Evolutionary conservation across 2,797 vertebrate species (phyloP), one percentile per base, ranked within the genome.

Genomic region (Myiotriccus ornatus): DNA sequence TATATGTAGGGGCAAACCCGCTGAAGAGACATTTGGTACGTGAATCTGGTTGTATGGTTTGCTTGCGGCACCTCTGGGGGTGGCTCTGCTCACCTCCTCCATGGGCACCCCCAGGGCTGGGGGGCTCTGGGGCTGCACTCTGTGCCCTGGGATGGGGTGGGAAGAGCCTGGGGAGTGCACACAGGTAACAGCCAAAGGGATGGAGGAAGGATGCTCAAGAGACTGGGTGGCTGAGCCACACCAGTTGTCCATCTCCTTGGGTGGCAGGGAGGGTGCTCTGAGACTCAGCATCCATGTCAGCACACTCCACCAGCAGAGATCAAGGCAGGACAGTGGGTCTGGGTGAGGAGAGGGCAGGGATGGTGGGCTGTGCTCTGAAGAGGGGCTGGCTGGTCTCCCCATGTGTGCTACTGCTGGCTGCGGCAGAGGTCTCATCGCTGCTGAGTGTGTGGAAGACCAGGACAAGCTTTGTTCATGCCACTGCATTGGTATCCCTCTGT

Each of bases 251-350:
- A 1, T 35, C 53, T 23, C 44, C 24, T 30, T 9, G 10, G 32
- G 9, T n/a, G 55, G 20, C 20, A 44, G 25, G 12, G 28, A 84
- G 37, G 37, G 30, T 63, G 53, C 37, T 60, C 35, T 22, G 32
- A 44, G 64, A 32, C 53, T 91, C 71, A 60, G 78, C 59, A 41
- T 32, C 85, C n/a, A 0, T 0, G 0, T 8, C 63, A 28, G 46
- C 12, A 43, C 32, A 8, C 4, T 9, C n/a, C 47, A 20, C 2
- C 2, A 21, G 60, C 59, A 65, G 50, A 34, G 46, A 63, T 3
- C 0, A 0, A 52, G 53, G 11, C 1, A 30, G 47, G 46, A 28
- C 13, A 11, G 32, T 0, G 2, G 30, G 6, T 8, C 30, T 24
- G 46, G 50, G 46, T 30, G 28, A n/a, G 52, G 32, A 24, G 13